A percentile compares a stretch with the other conserved stretches of the same genome.
Conservation (phyloP, 2,113 vertebrate genomes). For the Boulengeromyrus knoepffleri region DNA sequence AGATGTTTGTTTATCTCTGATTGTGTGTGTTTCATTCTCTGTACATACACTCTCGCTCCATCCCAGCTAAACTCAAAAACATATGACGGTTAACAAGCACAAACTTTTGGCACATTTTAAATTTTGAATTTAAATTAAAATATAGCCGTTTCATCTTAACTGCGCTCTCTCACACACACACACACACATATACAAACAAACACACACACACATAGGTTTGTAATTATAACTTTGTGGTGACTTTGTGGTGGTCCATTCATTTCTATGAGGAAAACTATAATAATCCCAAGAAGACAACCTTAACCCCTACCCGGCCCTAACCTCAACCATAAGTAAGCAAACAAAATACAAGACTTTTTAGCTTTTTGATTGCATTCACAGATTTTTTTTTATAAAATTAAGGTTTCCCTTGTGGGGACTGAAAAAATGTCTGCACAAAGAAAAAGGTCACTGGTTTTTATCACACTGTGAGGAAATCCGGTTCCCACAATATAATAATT, state of each 20-base stretch:
- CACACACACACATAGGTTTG: not conserved
- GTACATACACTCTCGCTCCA: not conserved
- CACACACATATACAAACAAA: not conserved
- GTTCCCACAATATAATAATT: not conserved
- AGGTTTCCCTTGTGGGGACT: not conserved
- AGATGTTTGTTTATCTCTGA: not conserved
- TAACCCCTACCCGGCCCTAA: not conserved
- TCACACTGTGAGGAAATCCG: not conserved
- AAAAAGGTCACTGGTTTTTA: not conserved
- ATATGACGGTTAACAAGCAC: not conserved
- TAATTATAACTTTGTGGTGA: not conserved
- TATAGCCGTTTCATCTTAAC: not conserved
- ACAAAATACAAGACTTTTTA: not conserved
- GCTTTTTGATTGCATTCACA: not conserved
- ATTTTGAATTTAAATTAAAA: not conserved
- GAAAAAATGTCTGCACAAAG: not conserved
- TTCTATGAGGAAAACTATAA: not conserved
- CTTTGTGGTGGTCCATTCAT: not conserved
- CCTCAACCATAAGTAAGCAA: not conserved
- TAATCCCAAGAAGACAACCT: not conserved
- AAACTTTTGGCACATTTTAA: not conserved
- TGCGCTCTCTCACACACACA: not conserved
- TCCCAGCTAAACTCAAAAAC: not conserved
- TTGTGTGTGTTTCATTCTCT: not conserved
- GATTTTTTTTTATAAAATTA: not conserved